Conservation (phyloP, 2,113 vertebrate species). For the Tragelaphus scriptus region DNA sequence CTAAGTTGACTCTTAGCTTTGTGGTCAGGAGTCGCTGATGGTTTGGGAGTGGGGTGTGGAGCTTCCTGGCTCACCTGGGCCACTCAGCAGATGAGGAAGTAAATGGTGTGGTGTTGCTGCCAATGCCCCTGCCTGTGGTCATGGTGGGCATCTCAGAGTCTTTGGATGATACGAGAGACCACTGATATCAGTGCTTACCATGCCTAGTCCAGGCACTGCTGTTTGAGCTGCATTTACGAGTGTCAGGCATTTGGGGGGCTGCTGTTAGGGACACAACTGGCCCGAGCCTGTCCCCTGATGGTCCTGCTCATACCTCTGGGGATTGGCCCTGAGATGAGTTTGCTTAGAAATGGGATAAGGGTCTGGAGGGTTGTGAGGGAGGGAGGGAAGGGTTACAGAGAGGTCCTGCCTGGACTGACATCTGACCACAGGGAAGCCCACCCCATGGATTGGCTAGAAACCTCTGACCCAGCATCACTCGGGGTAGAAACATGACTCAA, state of each 20-base stretch:
- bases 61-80: neutral
- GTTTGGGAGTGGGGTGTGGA: neutral
- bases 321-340: neutral
- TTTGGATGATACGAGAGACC: neutral
- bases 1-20: neutral
- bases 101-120: neutral
- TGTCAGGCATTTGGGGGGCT: neutral
- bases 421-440: neutral
- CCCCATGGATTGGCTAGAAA: neutral
- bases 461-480: neutral
- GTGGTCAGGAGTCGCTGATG: neutral
- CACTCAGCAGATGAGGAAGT: neutral
- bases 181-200: neutral
- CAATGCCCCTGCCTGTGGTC: fast-evolving
- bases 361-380: neutral
- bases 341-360: neutral
- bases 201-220: neutral
- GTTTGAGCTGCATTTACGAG: neutral
- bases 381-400: neutral
- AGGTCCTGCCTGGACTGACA: neutral
- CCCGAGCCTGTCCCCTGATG: neutral
- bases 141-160: neutral
- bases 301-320: neutral
- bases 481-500: neutral
- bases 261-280: neutral